A percentile compares a stretch with the other conserved stretches of the same genome.
These are phyloP conservation scores for Oxyteleia sp. DNA, from an alignment of 2,888 invertebrate species.

Conservation along the genomic window DNA sequence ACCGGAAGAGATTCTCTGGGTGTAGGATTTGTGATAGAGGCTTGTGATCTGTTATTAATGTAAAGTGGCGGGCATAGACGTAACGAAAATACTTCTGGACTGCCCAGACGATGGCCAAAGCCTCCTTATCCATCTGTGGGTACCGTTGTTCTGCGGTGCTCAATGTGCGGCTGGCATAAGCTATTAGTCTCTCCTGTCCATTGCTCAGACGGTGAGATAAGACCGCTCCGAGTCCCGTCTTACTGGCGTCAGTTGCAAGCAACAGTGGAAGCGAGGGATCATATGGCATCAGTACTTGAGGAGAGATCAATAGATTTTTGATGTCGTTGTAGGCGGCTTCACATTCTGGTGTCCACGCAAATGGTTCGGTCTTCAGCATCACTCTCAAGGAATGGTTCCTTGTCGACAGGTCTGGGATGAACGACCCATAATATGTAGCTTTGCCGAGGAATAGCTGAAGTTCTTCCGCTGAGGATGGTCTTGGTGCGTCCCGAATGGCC, in stretches of 20 bases:
- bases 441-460: constrained; percentile 38
- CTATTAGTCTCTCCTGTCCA: background rate
- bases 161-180: background rate
- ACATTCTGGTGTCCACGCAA: background rate
- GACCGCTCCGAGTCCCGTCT: background rate
- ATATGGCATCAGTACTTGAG: constrained; percentile 24
- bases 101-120: constrained; percentile 1
- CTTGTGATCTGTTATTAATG: background rate
- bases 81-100: background rate
- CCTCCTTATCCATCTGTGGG: background rate
- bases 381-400: constrained; percentile 1
- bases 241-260: background rate
- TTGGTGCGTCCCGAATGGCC: constrained; percentile 12
- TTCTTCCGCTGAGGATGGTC: constrained; percentile 7
- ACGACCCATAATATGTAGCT: constrained; percentile 18
- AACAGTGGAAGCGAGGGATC: constrained; percentile 17
- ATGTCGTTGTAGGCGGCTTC: constrained; percentile 6
- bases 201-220: background rate
- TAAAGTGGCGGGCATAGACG: too few species aligned
- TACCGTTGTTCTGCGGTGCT: background rate
- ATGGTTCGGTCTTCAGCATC: background rate
- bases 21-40: background rate
- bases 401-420: constrained; percentile 29
- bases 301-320: constrained; percentile 17
- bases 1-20: too few species aligned